Evolutionary conservation across 2,797 vertebrate genomes (phyloP).

Genomic region (Poeciliopsis turneri): DNA sequence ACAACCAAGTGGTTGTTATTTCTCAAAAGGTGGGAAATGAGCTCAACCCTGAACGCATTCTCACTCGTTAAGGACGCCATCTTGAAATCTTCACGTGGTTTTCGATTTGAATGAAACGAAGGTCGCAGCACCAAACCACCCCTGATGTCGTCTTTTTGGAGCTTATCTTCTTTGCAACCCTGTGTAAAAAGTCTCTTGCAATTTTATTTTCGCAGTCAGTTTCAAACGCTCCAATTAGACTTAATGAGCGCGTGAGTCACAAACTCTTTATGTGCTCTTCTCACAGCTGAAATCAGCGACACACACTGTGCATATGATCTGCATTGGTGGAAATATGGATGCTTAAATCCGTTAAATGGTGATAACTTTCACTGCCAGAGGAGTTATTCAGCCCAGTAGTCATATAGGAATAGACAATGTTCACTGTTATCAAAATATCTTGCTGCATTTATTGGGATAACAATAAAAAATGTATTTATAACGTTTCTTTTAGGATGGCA

Average conservation of each 20-base stretch:
- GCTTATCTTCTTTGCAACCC: not conserved
- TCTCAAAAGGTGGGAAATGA: not conserved
- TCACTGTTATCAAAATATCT: not conserved
- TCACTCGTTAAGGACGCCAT: not conserved
- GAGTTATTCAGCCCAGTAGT: not conserved
- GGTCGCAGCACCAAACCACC: not conserved
- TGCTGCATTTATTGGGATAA: not conserved
- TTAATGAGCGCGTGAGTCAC: not conserved
- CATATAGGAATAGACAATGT: not conserved
- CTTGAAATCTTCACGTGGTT: not conserved
- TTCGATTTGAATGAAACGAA: not conserved
- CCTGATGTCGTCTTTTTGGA: not conserved
- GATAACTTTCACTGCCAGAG: not conserved
- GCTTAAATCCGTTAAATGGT: not conserved
- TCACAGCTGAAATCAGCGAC: not conserved
- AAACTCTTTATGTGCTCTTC: not conserved
- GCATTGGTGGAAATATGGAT: not conserved
- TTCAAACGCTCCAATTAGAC: not conserved
- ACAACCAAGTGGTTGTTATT: not conserved
- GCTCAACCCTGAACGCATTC: not conserved
- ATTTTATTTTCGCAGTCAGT: not conserved
- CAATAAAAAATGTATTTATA: not conserved
- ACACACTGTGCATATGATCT: not conserved
- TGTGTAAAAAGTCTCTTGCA: not conserved
- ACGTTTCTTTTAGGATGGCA: not conserved